A percentile compares a stretch with the other conserved stretches of the same genome.
These are phyloP conservation scores for Solenodon paradoxus DNA, from an alignment of 2,113 vertebrate genomes.

Conservation along the genomic window DNA sequence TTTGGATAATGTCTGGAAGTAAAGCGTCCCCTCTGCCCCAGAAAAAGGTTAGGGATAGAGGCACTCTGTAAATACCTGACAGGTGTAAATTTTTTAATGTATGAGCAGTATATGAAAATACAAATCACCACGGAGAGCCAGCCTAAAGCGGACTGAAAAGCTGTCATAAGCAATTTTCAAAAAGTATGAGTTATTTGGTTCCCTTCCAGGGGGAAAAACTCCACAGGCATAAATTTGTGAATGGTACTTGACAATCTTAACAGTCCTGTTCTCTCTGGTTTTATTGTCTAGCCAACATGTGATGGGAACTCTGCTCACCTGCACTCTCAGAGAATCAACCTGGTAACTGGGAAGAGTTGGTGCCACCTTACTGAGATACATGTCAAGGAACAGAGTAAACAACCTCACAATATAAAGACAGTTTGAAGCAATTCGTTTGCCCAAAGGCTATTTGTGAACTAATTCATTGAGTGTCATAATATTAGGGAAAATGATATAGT, in stretches of 20 bases:
- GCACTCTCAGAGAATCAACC: conserved; percentile 4
- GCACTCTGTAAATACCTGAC: conserved; percentile 80
- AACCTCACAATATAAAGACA: conserved; percentile 35
- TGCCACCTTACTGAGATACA: conserved; percentile 13
- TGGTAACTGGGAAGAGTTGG: conserved; percentile 35
- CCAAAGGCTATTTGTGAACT: conserved; percentile 10
- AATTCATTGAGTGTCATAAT: conserved; percentile 33
- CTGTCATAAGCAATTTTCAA: conserved; percentile 85
- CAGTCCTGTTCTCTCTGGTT: conserved; percentile 65
- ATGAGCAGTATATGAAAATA: conserved; percentile 84
- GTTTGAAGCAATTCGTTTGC: conserved; percentile 51
- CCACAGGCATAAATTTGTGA: conserved; percentile 82
- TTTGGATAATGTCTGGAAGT: conserved; percentile 84
- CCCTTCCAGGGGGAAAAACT: conserved; percentile 79
- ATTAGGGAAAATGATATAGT: neutral
- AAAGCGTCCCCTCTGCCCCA: conserved; percentile 48
- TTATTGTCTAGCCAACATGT: conserved; percentile 33
- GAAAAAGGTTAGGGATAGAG: conserved; percentile 80
- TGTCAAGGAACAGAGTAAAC: conserved; percentile 6
- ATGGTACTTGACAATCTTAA: conserved; percentile 82
- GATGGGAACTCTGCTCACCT: conserved; percentile 19
- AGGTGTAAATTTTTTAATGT: conserved; percentile 84
- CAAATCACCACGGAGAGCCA: conserved; percentile 78
- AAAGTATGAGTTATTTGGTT: conserved; percentile 84
- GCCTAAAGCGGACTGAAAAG: conserved; percentile 82